These are phyloP conservation scores for Tyrophagus putrescentiae DNA, from an alignment of 1,140 invertebrate species.

Conservation along the genomic window DNA sequence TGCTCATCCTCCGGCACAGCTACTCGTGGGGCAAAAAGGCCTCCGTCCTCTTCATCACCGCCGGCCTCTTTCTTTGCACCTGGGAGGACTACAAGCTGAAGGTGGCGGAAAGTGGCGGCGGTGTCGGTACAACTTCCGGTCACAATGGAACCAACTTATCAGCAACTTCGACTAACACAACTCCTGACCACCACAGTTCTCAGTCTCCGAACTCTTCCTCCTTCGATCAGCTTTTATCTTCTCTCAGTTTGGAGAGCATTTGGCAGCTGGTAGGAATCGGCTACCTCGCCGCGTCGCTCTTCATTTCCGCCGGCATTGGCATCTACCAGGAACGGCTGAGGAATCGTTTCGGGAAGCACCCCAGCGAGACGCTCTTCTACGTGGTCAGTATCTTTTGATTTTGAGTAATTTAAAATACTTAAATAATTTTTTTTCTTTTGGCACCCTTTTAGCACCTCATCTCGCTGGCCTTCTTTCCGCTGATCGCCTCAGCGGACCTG, in stretches of 20 bases:
- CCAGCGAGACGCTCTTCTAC: constrained; percentile 83
- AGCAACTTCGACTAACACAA: background rate
- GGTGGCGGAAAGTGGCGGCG: background rate
- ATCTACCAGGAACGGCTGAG: constrained; percentile 89
- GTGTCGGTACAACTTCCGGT: too few species aligned
- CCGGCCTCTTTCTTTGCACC: constrained; percentile 80
- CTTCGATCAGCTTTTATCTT: too few species aligned
- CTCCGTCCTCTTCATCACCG: constrained; percentile 78
- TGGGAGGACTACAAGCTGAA: constrained; percentile 56
- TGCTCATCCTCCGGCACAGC: constrained; percentile 67
- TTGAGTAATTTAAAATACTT: background rate
- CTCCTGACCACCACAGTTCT: background rate
- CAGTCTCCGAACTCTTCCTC: background rate
- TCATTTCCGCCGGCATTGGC: constrained; percentile 87
- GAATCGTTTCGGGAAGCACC: constrained; percentile 73
- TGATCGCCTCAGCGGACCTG: constrained; percentile 43
- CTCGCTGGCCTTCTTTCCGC: background rate
- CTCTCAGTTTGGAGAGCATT: too few species aligned
- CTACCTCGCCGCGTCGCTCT: constrained; percentile 69
- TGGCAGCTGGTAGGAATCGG: constrained; percentile 48
- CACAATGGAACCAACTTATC: too few species aligned
- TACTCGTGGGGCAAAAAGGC: constrained; percentile 75
- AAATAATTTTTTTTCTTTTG: background rate
- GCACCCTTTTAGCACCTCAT: background rate
- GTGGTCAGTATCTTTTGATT: constrained; percentile 42